Evolutionary conservation across 2,797 vertebrate species (phyloP), one percentile per base, ranked within the genome.

Genomic region (Margarornis squamiger): DNA sequence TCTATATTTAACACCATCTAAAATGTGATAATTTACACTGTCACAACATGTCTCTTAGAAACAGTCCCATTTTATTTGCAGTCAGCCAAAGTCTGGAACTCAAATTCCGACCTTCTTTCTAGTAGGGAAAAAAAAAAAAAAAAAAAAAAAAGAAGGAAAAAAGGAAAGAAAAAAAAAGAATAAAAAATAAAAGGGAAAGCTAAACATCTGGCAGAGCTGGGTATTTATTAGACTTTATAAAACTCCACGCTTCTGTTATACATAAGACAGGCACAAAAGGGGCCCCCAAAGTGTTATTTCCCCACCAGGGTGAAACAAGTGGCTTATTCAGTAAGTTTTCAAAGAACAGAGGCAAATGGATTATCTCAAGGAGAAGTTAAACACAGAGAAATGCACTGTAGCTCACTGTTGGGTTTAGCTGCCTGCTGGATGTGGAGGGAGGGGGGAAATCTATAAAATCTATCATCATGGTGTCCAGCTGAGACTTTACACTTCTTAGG

Each of bases 241-340:
- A 96, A 96, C 79, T 97, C 91, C 74, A 90, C 1, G 27, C 95
- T 96, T 96, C 97, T 96, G 96, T 96, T 96, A 89, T 95, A 93
- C 94, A 88, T 96, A 94, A 96, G 94, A 96, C 94, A 95, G 91
- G 84, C 93, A 95, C 81, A 96, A 95, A 97, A 92, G 88, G 93
- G 96, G 96, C 88, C 97, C 92, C 96, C 82, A 91, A 96, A 91
- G 92, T 97, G 96, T 97, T 97, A 94, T 96, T 97, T 97, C 97
- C 97, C 95, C 94, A 96, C 76, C 85, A 92, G 94, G 78, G 96
- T 93, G 93, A 97, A 97, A 97, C 97, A 97, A 97, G 96, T 94
- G 94, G 92, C 95, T 97, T 97, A 97, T 97, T 97, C 97, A 97
- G 94, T 96, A 97, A 93, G 86, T 97, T 97, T 96, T 97, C 96